Evolutionary conservation across 1,140 invertebrate genomes (phyloP).

Genomic region (Aphidius gifuensis): DNA sequence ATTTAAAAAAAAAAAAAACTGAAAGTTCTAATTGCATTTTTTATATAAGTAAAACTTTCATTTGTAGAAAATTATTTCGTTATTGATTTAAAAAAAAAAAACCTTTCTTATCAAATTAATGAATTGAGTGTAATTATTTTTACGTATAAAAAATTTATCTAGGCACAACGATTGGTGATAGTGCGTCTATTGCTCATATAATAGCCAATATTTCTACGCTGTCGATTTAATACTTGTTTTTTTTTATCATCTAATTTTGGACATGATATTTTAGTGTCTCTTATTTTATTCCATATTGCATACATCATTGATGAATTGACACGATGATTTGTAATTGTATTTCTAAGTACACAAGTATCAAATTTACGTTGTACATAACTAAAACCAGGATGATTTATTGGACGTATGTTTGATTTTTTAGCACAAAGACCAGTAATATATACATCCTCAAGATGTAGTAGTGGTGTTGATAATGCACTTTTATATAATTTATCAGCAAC

Average conservation of each 20-base stretch:
- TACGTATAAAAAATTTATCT: too few species aligned
- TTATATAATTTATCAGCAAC: constrained; percentile 66
- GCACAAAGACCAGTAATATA: constrained; percentile 75
- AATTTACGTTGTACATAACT: constrained; percentile 58
- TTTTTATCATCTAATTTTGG: constrained; percentile 26
- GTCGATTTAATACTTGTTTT: constrained; percentile 29
- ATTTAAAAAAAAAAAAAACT: too few species aligned
- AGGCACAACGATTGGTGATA: constrained; percentile 35
- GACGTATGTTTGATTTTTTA: constrained; percentile 52
- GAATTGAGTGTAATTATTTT: too few species aligned
- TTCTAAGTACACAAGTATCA: constrained; percentile 49
- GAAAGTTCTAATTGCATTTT: too few species aligned
- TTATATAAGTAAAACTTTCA: too few species aligned
- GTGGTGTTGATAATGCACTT: constrained; percentile 64
- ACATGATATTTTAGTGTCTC: constrained; percentile 36
- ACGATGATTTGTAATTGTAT: constrained; percentile 47
- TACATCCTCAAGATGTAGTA: constrained; percentile 82
- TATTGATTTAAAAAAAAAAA: too few species aligned
- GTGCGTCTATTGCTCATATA: constrained; percentile 32
- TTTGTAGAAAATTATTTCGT: too few species aligned
- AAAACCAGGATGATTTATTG: constrained; percentile 61
- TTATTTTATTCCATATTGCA: constrained; percentile 44
- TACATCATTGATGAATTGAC: constrained; percentile 45
- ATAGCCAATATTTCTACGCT: constrained; percentile 37
- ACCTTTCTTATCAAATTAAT: too few species aligned